Percentiles rank a stretch among this genome's conserved stretches.
phyloP scores from a whole-genome alignment of 2,797 vertebrate genomes.

The Paramormyrops hopkinsi region DNA sequence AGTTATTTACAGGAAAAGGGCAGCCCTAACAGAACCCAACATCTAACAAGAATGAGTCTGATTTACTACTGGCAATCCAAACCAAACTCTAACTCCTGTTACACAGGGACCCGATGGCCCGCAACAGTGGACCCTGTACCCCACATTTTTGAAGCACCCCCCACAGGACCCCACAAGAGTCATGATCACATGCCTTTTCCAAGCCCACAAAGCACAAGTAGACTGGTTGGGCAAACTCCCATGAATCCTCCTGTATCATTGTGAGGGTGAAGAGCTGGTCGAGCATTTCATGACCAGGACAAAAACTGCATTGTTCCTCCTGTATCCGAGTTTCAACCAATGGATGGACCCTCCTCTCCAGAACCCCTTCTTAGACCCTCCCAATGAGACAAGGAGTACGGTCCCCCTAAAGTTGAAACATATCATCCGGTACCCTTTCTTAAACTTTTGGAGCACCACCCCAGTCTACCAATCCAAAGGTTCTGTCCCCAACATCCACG shows the following conservation, averaged over 20 bases:
- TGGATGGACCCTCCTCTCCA: background rate
- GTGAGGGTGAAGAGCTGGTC: background rate
- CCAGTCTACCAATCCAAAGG: background rate
- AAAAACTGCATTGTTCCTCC: background rate
- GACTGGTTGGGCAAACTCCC: background rate
- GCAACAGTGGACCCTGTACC: background rate
- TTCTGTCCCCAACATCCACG: too few species aligned
- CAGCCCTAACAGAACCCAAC: background rate
- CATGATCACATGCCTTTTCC: background rate
- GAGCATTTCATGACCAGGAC: background rate
- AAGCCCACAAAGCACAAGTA: background rate
- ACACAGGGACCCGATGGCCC: background rate
- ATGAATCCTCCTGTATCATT: background rate
- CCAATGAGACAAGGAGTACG: background rate
- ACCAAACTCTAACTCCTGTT: background rate
- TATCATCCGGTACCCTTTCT: background rate
- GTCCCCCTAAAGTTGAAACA: background rate
- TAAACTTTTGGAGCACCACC: background rate
- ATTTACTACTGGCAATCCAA: background rate
- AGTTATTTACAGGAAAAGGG: background rate
- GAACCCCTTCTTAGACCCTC: background rate
- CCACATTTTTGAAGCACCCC: background rate
- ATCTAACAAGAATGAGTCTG: background rate
- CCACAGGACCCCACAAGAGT: background rate
- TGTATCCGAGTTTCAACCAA: background rate